phyloP scores from a whole-genome alignment of 2,113 vertebrate species.

The Cyanoramphus novaezelandiae region DNA sequence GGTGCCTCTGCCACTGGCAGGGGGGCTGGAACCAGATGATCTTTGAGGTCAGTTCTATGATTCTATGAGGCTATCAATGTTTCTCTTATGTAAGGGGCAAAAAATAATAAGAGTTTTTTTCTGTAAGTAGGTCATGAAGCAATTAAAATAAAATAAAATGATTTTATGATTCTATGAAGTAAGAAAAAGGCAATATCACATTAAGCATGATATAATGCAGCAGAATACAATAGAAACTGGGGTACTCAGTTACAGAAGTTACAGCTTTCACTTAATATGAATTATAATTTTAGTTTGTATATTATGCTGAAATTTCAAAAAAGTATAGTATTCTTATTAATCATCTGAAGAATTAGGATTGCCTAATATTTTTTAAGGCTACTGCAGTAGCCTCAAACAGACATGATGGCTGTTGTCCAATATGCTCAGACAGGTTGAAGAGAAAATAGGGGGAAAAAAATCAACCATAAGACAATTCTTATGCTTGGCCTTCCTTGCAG shows the following conservation, averaged over 20 bases:
- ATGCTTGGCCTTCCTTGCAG: not conserved
- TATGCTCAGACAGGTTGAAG: not conserved
- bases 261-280: not conserved
- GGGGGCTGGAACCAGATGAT: not conserved
- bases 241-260: not conserved
- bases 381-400: not conserved
- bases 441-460: not conserved
- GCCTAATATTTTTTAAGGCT: not conserved
- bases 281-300: not conserved
- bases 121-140: not conserved
- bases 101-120: not conserved
- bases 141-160: not conserved
- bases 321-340: not conserved
- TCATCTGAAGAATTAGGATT: not conserved
- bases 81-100: not conserved
- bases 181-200: not conserved
- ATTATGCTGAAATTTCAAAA: not conserved
- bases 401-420: not conserved
- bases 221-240: not conserved
- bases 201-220: not conserved
- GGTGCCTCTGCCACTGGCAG: not conserved
- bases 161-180: not conserved
- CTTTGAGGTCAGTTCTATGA: not conserved
- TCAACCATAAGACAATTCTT: not conserved
- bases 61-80: not conserved